Conservation (phyloP, 53 echinoderm and acorn worm species). For the Patiria pectinifera region DNA sequence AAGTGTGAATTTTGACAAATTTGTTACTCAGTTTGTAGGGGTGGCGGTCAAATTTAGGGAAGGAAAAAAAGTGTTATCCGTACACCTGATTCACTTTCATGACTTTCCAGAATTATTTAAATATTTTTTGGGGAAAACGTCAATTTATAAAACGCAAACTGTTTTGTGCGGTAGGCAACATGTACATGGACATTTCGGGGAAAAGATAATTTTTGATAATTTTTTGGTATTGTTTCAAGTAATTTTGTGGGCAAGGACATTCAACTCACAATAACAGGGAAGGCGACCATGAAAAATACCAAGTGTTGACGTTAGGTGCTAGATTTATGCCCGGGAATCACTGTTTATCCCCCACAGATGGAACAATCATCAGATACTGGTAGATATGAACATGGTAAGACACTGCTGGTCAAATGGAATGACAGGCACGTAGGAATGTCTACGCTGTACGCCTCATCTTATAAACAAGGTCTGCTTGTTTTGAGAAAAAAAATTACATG, state of each 20-base stretch:
- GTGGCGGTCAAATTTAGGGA: too few species aligned
- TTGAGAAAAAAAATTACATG: not conserved
- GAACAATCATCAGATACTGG: not conserved
- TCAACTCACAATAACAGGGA: not conserved
- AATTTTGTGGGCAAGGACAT: not conserved
- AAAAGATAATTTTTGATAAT: not conserved
- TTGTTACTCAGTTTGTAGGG: too few species aligned
- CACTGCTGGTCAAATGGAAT: conserved; percentile 22
- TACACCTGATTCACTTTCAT: too few species aligned
- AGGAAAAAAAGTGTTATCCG: too few species aligned
- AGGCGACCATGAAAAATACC: not conserved
- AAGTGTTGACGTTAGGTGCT: not conserved
- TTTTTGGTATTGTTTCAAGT: too few species aligned
- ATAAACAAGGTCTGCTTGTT: conserved; percentile 26
- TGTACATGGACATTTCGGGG: too few species aligned
- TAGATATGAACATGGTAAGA: not conserved
- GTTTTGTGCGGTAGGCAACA: too few species aligned
- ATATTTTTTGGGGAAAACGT: too few species aligned
- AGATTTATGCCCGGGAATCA: not conserved
- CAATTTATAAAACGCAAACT: too few species aligned
- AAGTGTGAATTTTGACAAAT: too few species aligned
- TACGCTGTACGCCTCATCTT: not conserved
- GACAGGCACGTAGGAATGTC: conserved; percentile 36
- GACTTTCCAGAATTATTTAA: too few species aligned
- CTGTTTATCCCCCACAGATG: not conserved